Evolutionary conservation across 2,888 invertebrate species (phyloP).

Genomic region (Diloba caeruleocephala): DNA sequence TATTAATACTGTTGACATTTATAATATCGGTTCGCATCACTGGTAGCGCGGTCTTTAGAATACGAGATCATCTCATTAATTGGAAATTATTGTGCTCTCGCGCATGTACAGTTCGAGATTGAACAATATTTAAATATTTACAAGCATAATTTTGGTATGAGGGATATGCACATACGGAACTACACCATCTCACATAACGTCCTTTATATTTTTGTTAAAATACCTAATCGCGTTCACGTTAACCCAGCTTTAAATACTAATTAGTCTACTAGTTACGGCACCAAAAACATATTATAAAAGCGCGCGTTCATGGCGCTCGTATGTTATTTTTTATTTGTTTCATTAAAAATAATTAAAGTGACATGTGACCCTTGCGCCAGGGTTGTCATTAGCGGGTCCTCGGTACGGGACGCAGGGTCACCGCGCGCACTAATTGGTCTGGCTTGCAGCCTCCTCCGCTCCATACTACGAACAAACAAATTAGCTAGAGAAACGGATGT

Average conservation of each 20-base stretch:
- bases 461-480: slow-evolving; percentile 80
- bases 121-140: slow-evolving; percentile 10
- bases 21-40: background rate
- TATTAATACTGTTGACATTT: slow-evolving; percentile 8
- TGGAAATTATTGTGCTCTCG: slow-evolving; percentile 12
- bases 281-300: slow-evolving; percentile 45
- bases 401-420: slow-evolving; percentile 61
- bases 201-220: slow-evolving; percentile 51
- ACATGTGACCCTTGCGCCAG: slow-evolving; percentile 62
- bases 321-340: slow-evolving; percentile 61
- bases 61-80: slow-evolving; percentile 16
- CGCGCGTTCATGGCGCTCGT: slow-evolving; percentile 46
- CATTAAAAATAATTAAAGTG: slow-evolving; percentile 69
- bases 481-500: slow-evolving; percentile 77
- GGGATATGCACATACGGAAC: slow-evolving; percentile 12
- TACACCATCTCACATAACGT: slow-evolving; percentile 21
- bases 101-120: slow-evolving; percentile 10
- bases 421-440: slow-evolving; percentile 77
- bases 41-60: slow-evolving; percentile 9
- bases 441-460: slow-evolving; percentile 67
- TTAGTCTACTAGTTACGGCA: slow-evolving; percentile 48
- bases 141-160: background rate
- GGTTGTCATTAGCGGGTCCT: slow-evolving; percentile 69
- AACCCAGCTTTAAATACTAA: slow-evolving; percentile 52
- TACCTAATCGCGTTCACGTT: slow-evolving; percentile 49